Base-by-base conservation (phyloP, 2,797 vertebrate species). In the Pogonophryne albipinna region DNA sequence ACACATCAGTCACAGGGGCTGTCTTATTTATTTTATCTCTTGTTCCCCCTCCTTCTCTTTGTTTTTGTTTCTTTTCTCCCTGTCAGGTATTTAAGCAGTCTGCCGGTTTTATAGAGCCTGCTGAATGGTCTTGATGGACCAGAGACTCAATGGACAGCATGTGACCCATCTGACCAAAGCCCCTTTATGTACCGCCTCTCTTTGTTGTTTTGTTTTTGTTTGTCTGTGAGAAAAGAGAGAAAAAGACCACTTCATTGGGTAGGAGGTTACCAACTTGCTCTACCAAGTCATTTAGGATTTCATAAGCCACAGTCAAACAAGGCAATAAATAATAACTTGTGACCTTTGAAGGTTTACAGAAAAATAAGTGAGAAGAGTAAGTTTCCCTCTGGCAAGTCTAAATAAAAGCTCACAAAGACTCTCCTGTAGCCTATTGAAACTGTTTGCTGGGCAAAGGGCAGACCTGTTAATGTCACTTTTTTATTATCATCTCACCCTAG, bases 11-110 rank as follows among this genome's bases (percentile, higher is more conserved):
- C 95, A 96, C 94, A 93, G 91, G 86, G 93, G 89, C 94, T 90
- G 94, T 94, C 94, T 95, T 95, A 95, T 95, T 96, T 95, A 95
- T 95, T 95, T 95, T 95, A 93, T 92, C 94, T 93, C 89, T 95
- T 95, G 92, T 94, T 88, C 90, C 68, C 84, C 81, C 86, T 78
- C 82, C 90, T 85, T 90, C 79, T 91, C 91, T 94, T 95, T 95
- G 92, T 94, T 94, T 95, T 94, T 92, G 87, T 89, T 88, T 86
- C 93, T 92, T 95, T 95, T 94, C 93, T 87, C 92, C 93, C 92
- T 95, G 95, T 95, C 93, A 95, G 95, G 93, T 95, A 93, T 95
- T 95, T 96, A 94, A 95, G 94, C 92, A 90, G 92, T 91, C 93
- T 95, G 94, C 94, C 93, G 91, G 94, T 93, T 95, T 95, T 95